phyloP scores from a whole-genome alignment of 1,140 invertebrate species.

The Cyclargus thomasi region DNA sequence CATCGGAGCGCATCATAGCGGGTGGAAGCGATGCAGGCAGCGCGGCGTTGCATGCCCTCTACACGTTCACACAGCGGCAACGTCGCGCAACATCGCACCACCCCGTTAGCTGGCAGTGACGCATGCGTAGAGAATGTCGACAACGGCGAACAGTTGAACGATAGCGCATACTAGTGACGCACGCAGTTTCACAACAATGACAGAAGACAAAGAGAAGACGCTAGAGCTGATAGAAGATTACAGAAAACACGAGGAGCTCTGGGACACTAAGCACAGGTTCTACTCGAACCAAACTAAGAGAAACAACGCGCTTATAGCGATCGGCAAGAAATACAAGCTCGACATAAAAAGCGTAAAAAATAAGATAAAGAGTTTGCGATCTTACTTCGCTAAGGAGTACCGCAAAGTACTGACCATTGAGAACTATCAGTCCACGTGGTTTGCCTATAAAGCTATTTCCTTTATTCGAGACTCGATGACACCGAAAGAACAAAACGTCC shows the following conservation, averaged over 20 bases:
- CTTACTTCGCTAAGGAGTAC: neutral
- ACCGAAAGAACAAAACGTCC: neutral
- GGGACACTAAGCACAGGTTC: neutral
- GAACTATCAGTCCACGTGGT: neutral
- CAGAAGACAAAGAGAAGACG: slow-evolving; percentile 4
- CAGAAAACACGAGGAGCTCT: neutral
- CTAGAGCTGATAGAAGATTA: neutral
- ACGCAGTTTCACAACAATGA: neutral
- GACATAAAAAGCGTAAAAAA: neutral
- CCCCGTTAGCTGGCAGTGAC: neutral
- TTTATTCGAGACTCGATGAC: slow-evolving; percentile 1
- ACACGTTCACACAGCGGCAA: neutral
- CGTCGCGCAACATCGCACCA: neutral
- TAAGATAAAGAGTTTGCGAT: slow-evolving; percentile 5
- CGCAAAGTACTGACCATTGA: neutral
- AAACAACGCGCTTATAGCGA: neutral
- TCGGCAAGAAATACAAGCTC: neutral
- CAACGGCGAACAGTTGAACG: neutral
- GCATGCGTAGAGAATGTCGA: slow-evolving; percentile 5
- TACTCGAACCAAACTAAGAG: neutral
- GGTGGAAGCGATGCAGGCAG: neutral
- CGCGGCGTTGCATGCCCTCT: neutral
- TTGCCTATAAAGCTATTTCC: neutral
- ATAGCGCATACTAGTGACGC: neutral
- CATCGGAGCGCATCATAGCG: neutral